These are phyloP conservation scores for Morelia viridis DNA, from an alignment of 2,797 vertebrate genomes.

Conservation along the genomic window DNA sequence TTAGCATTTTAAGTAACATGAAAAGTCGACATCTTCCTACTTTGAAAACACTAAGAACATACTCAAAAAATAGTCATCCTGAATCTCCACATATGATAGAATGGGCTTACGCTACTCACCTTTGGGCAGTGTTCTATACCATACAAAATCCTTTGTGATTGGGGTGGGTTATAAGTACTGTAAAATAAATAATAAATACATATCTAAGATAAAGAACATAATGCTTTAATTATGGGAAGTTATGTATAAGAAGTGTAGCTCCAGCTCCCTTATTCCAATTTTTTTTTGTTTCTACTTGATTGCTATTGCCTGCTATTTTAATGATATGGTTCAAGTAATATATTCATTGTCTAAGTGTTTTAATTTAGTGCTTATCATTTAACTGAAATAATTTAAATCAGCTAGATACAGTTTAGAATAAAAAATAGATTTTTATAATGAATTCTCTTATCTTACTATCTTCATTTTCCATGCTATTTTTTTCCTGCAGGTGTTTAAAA, in stretches of 20 bases:
- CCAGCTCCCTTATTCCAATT: background rate
- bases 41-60: background rate
- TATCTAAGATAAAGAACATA: background rate
- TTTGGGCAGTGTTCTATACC: background rate
- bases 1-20: background rate
- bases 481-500: constrained; percentile 91
- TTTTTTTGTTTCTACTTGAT: background rate
- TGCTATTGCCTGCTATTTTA: background rate
- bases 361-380: background rate
- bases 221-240: background rate
- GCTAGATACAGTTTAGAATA: background rate
- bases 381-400: background rate
- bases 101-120: background rate
- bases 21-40: background rate
- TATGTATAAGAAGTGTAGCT: background rate
- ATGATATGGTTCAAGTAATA: background rate
- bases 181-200: background rate
- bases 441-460: background rate
- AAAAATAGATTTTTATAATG: background rate
- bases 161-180: background rate
- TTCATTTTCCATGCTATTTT: background rate
- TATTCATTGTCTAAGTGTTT: background rate
- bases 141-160: background rate
- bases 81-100: background rate
- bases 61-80: background rate